These are phyloP conservation scores for Gallinago media DNA, from an alignment of 2,113 vertebrate genomes.

Conservation along the genomic window DNA sequence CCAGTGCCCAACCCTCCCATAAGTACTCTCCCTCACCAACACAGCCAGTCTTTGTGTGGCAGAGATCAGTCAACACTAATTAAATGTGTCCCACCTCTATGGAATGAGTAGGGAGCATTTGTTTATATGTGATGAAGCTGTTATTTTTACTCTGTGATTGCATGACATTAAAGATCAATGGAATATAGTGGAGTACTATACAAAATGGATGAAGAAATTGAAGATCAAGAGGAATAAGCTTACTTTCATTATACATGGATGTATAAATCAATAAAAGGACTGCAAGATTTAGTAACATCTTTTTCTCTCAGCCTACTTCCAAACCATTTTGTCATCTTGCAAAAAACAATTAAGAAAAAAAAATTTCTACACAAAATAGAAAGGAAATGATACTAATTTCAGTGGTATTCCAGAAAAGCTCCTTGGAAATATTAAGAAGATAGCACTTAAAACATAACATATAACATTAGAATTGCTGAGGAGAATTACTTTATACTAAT, in stretches of 20 bases:
- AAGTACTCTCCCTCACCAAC: background rate
- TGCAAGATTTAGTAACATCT: background rate
- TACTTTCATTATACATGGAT: background rate
- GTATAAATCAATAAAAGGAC: background rate
- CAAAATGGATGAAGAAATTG: background rate
- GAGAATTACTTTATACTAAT: background rate
- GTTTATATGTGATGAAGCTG: background rate
- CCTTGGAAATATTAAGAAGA: background rate
- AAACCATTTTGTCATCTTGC: background rate
- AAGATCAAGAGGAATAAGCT: background rate
- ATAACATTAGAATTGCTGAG: background rate
- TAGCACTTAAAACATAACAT: background rate
- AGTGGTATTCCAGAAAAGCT: background rate
- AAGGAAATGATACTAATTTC: background rate
- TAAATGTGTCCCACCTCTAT: background rate
- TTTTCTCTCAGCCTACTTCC: background rate
- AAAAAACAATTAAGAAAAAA: background rate
- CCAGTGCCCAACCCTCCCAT: background rate
- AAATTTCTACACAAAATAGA: background rate
- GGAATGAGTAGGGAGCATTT: background rate
- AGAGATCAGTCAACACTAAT: background rate
- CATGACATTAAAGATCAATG: background rate
- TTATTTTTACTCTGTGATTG: background rate
- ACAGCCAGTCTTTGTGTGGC: background rate
- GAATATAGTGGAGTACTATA: background rate